These are phyloP conservation scores for Tokudaia tokunoshimensis DNA, from an alignment of 2,797 vertebrate species.

Conservation along the genomic window DNA sequence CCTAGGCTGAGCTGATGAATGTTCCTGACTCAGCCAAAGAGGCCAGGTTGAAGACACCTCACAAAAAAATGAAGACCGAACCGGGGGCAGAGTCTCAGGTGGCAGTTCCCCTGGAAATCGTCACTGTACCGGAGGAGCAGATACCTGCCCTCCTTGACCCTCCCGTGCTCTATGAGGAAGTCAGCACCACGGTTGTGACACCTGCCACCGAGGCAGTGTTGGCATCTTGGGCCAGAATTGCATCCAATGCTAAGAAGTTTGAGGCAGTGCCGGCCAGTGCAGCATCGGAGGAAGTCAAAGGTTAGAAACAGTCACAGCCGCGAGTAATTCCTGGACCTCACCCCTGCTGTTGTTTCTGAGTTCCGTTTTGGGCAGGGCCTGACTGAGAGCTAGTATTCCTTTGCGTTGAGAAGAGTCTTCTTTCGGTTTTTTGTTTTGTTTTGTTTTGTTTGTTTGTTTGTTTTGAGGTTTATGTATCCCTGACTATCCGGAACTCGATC, in stretches of 20 bases:
- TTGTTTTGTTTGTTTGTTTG: too few relatives aligned
- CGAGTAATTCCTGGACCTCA: background rate
- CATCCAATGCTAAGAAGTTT: background rate
- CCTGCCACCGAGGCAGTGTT: background rate
- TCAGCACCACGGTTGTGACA: background rate
- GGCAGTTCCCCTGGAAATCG: background rate
- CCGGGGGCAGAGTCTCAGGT: background rate
- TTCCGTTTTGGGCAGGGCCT: background rate
- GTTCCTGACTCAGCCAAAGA: conserved; percentile 67
- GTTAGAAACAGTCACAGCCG: background rate
- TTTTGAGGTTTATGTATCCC: background rate
- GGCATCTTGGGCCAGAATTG: conserved; percentile 71
- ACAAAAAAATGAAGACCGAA: background rate
- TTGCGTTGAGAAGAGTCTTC: background rate
- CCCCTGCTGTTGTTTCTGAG: background rate
- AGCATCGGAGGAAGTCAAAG: background rate
- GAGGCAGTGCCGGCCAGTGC: fast-evolving
- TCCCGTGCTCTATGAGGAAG: background rate
- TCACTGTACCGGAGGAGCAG: background rate
- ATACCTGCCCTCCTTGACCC: background rate
- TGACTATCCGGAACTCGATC: background rate
- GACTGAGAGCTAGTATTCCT: background rate
- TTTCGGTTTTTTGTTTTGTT: background rate
- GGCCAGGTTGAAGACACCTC: background rate
- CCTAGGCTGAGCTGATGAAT: conserved; percentile 27